Conservation (phyloP, 1,140 invertebrate species). For the Drosophila sulfurigaster region DNA sequence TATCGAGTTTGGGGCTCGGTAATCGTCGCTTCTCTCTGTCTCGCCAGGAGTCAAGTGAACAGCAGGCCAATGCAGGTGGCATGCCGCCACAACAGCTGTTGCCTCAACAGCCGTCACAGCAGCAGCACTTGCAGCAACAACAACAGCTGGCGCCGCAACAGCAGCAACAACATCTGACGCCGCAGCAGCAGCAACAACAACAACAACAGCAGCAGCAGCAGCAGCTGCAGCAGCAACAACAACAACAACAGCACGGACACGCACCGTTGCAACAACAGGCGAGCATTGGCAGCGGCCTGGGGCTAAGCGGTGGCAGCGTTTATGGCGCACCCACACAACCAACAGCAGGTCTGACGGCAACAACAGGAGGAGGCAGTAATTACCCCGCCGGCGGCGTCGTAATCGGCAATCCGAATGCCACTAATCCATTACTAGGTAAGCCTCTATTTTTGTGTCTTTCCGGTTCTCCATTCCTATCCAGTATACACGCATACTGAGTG, state of each 20-base stretch:
- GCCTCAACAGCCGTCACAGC: constrained; percentile 19
- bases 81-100: constrained; percentile 35
- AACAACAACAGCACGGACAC: constrained; percentile 56
- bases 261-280: constrained; percentile 68
- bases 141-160: constrained; percentile 86
- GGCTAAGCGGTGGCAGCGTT: constrained; percentile 25
- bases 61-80: constrained; percentile 45
- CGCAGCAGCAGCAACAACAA: constrained; percentile 22
- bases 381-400: constrained; percentile 76
- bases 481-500: not conserved
- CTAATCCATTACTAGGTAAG: constrained; percentile 82
- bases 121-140: constrained; percentile 86
- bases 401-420: constrained; percentile 81
- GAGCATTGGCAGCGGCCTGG: constrained; percentile 65
- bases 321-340: constrained; percentile 66
- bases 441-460: constrained; percentile 27
- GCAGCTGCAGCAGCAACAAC: constrained; percentile 50
- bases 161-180: constrained; percentile 30
- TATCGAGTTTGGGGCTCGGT: constrained; percentile 91
- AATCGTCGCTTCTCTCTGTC: constrained; percentile 91
- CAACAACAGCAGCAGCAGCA: constrained; percentile 25
- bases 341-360: constrained; percentile 49
- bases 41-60: constrained; percentile 87
- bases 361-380: constrained; percentile 50
- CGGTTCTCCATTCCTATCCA: not conserved